Base-by-base conservation (phyloP, 2,888 invertebrate species). In the Nasonia oneida region DNA sequence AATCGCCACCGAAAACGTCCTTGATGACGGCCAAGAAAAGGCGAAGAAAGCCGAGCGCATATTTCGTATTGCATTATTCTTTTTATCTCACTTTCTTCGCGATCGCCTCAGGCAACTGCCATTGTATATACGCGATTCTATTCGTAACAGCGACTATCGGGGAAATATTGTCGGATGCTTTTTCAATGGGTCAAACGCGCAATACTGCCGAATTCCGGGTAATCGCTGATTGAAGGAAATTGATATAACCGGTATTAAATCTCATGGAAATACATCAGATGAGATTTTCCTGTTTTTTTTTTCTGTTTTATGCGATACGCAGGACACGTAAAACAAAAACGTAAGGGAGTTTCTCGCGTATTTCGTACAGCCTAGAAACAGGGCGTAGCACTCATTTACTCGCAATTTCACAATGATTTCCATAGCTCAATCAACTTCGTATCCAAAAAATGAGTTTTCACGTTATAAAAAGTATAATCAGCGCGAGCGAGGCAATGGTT, bases 381-480 rank as follows among this genome's bases (percentile, higher is more conserved):
- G 23, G 23, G 23, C 23, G 23, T n/a, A 23, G 23, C 23, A 0
- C 23, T 23, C 23, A 23, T 23, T 53, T 18, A 53, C 2, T 61
- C 23, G 23, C 1, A 57, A 4, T 57, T 57, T 10, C 0, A 23
- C 8, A 61, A 61, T 61, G 8, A 61, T 61, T 61, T 15, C 10
- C 6, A 23, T 8, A 8, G 1, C 61, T 8, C n/a, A 23, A 23
- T 23, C 23, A 23, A 61, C 23, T 10, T 61, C 6, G 23, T 4
- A 23, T 6, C 18, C 4, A 8, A 23, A 67, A 70, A 37, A 37
- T 15, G 39, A 53, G 67, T 33, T 70, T 39, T n/a, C 37, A 53
- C 6, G 47, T 18, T 64, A 61, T 81, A 74, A 74, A 81, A 71
- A 74, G 47, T 74, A 37, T 37, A 81, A 81, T 81, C 64, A 74